phyloP scores from a whole-genome alignment of 1,140 invertebrate species.

The Orussus abietinus region DNA sequence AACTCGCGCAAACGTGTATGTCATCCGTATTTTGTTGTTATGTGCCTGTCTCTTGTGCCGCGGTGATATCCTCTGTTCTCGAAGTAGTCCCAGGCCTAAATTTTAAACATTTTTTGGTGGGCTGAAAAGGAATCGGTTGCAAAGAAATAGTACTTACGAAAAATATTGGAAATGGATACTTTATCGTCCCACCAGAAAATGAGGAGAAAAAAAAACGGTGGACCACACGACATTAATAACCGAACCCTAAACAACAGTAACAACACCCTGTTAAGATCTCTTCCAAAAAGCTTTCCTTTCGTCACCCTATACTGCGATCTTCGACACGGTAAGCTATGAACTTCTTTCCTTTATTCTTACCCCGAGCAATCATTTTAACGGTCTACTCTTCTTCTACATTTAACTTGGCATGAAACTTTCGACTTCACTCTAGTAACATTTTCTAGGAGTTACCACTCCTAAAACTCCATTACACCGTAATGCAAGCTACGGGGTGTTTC shows the following conservation, averaged over 20 bases:
- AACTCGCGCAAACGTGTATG: too few species aligned
- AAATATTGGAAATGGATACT: not conserved
- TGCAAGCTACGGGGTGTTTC: too few species aligned
- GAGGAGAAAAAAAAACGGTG: constrained; percentile 11
- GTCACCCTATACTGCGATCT: constrained; percentile 26
- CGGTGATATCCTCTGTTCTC: constrained; percentile 21
- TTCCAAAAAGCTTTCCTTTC: constrained; percentile 21
- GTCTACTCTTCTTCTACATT: constrained; percentile 10
- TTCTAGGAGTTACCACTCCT: constrained; percentile 12
- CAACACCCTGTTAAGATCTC: constrained; percentile 11
- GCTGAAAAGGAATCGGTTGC: constrained; percentile 8
- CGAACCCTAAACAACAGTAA: constrained; percentile 19
- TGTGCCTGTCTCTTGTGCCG: constrained; percentile 47
- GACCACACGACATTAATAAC: constrained; percentile 15
- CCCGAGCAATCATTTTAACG: too few species aligned
- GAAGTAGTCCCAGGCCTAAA: constrained; percentile 43
- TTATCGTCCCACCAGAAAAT: too few species aligned
- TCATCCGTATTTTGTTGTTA: constrained; percentile 40
- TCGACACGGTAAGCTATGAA: constrained; percentile 42
- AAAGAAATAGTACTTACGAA: constrained; percentile 4
- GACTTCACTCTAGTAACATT: constrained; percentile 17
- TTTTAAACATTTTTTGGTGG: constrained; percentile 22
- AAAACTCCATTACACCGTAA: not conserved
- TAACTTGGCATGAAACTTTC: constrained; percentile 4
- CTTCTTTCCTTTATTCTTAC: constrained; percentile 25